phyloP scores from a whole-genome alignment of 2,888 invertebrate species.

The Hoplodrina blanda region DNA sequence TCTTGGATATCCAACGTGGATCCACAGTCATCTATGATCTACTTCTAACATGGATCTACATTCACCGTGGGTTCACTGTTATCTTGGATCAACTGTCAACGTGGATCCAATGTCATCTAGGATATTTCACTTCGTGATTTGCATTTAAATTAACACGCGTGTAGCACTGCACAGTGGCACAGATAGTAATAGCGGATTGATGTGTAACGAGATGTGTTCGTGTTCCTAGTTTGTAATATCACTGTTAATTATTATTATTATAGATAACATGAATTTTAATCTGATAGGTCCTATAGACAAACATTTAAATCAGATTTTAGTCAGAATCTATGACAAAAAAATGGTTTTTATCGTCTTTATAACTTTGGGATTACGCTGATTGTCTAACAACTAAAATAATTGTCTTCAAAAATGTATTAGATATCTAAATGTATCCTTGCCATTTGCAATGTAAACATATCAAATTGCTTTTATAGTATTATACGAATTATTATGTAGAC shows the following conservation, averaged over 20 bases:
- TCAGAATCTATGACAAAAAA: not conserved
- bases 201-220: constrained; percentile 14
- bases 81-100: no score
- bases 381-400: not conserved
- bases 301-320: not conserved
- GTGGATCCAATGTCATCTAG: not conserved
- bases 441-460: constrained; percentile 55
- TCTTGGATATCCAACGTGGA: not conserved
- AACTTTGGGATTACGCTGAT: not conserved
- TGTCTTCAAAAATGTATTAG: constrained; percentile 29
- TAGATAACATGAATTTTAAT: not conserved
- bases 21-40: no score
- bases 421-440: constrained; percentile 37
- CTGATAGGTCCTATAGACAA: not conserved
- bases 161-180: constrained; percentile 22
- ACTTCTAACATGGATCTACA: no score
- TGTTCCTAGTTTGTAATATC: constrained; percentile 49
- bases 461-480: constrained; percentile 44
- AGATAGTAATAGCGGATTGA: not conserved
- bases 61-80: not conserved
- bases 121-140: not conserved
- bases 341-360: not conserved
- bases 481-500: constrained; percentile 26
- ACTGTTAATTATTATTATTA: constrained; percentile 12
- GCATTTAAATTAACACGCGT: constrained; percentile 6